Conservation (phyloP, 2,888 invertebrate species). For the Leptopilina drosophilae region DNA sequence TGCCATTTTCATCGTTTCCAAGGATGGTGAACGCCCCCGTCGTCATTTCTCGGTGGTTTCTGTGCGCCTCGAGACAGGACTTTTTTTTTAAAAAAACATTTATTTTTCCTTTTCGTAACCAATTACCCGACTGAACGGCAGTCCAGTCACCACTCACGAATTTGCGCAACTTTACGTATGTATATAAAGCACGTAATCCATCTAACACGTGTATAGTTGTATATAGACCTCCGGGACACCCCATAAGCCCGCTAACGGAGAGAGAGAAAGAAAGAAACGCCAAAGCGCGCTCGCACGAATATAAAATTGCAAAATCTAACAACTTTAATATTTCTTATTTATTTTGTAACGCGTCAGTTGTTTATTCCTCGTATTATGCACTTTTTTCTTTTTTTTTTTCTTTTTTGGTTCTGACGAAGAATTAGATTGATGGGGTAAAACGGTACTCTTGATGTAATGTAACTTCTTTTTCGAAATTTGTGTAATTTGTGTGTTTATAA, state of each 20-base stretch:
- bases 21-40: constrained; percentile 52
- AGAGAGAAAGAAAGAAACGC: not conserved
- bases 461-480: no score
- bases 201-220: constrained; percentile 23
- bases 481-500: no score
- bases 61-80: constrained; percentile 51
- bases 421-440: no score
- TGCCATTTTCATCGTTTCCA: constrained; percentile 46
- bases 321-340: constrained; percentile 71
- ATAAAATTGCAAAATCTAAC: constrained; percentile 67
- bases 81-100: constrained; percentile 50
- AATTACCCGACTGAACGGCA: constrained; percentile 61
- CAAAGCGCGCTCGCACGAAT: constrained; percentile 44
- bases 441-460: no score
- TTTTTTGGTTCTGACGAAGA: no score
- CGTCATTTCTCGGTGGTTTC: constrained; percentile 40
- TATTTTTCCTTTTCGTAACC: constrained; percentile 61
- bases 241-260: constrained; percentile 7
- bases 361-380: constrained; percentile 45
- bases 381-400: no score
- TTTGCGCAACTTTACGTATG: constrained; percentile 59
- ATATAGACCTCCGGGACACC: constrained; percentile 13
- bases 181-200: constrained; percentile 9
- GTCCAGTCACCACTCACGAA: constrained; percentile 56
- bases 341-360: constrained; percentile 65